Evolutionary conservation across 2,113 vertebrate genomes (phyloP), one percentile per base, ranked within the genome.

Genomic region (Spea bombifrons): DNA sequence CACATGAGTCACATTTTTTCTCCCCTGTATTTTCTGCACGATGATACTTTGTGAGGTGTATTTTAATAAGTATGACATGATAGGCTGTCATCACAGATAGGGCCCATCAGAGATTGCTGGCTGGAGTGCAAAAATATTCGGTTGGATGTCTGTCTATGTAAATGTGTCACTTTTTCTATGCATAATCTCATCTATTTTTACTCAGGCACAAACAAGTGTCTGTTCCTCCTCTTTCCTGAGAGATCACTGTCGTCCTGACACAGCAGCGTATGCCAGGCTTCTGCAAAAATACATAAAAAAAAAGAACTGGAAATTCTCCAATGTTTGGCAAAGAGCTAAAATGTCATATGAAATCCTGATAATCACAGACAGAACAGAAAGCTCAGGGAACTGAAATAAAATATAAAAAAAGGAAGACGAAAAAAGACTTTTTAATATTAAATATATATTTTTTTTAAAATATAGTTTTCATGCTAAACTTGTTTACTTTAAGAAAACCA

Each of bases 141-240:
- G 49, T n/a, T 59, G 66, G 53, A 76, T 48, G 30, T 43, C 66
- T 59, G 8, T 45, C 55, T 70, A 70, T 77, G 67, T 49, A 71
- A 61, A 70, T 77, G 45, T 44, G 8, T 46, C 67, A 5, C 52
- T 53, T 69, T 43, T 10, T 68, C 65, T 45, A 46, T 76, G 75
- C 66, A 76, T 76, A 76, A 77, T 77, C 45, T 30, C 57, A 13
- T 61, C 55, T 70, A 77, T 77, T 77, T 70, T 63, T 77, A 70
- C 66, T n/a, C 66, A 13, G 4, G 10, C 75, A 16, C 43, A 45
- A 63, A 47, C 17, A 43, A 15, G 50, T 48, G 52, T 59, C 52
- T 48, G 50, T 68, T 76, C 66, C 65, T 55, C 65, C 50, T 76
- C 66, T 76, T 57, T 46, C 64, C 45, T 68, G 30, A 66, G 74